These are phyloP conservation scores for Bruchidius siliquastri DNA, from an alignment of 2,888 invertebrate genomes.

Conservation along the genomic window DNA sequence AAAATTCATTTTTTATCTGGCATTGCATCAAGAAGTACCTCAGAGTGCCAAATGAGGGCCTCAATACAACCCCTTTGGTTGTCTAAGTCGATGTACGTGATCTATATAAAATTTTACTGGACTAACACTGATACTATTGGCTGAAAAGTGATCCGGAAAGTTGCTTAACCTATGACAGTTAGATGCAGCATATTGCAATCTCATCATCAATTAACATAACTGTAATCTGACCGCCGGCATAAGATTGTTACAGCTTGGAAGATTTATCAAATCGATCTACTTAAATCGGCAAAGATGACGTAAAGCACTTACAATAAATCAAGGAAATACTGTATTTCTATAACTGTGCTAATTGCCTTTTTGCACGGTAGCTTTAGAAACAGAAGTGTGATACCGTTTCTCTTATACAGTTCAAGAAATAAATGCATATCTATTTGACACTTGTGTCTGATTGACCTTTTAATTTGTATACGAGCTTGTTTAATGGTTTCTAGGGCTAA, in stretches of 20 bases:
- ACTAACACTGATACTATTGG: background rate
- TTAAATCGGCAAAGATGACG: background rate
- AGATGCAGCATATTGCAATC: background rate
- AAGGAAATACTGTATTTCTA: background rate
- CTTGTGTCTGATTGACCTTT: too few relatives aligned
- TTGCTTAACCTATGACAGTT: slow-evolving; percentile 1
- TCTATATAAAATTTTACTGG: background rate
- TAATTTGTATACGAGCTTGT: too few relatives aligned
- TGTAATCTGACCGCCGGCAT: background rate
- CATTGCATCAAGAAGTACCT: too few relatives aligned
- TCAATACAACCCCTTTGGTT: too few relatives aligned
- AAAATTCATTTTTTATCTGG: too few relatives aligned
- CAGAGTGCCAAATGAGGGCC: too few relatives aligned
- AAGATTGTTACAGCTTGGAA: background rate
- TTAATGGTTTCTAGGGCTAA: too few relatives aligned
- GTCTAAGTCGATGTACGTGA: background rate
- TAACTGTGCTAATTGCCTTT: background rate
- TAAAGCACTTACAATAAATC: background rate
- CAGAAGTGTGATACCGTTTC: background rate
- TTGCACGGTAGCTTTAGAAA: background rate
- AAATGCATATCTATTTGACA: background rate
- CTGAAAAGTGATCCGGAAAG: background rate
- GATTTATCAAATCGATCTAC: background rate
- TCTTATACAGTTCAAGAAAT: background rate
- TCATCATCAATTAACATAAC: background rate